phyloP scores from a whole-genome alignment of 2,888 invertebrate species.

The Phortica okadai region DNA sequence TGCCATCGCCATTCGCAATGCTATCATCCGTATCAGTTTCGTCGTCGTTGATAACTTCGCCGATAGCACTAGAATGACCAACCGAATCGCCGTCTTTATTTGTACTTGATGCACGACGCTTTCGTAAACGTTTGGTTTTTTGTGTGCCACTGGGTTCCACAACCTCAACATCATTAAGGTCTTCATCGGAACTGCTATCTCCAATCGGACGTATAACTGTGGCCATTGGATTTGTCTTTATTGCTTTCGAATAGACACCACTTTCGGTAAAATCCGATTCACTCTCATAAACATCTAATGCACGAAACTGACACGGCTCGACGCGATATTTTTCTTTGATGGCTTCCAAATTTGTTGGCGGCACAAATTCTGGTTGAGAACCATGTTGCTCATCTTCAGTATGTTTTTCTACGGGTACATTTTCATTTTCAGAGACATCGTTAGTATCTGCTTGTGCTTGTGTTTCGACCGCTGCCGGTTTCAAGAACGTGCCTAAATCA shows the following conservation, averaged over 20 bases:
- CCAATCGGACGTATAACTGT: conserved; percentile 63
- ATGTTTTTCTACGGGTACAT: background rate
- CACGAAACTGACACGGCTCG: conserved; percentile 75
- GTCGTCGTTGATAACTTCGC: conserved; percentile 45
- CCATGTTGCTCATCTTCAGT: conserved; percentile 42
- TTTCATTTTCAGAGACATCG: background rate
- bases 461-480: conserved; percentile 21
- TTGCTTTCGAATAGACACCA: conserved; percentile 70
- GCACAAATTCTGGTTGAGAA: conserved; percentile 60
- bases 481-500: conserved; percentile 58
- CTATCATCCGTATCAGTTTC: conserved; percentile 49
- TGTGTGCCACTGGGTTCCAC: conserved; percentile 39
- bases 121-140: conserved; percentile 71
- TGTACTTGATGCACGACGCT: conserved; percentile 70
- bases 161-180: conserved; percentile 41
- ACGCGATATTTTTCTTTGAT: conserved; percentile 70
- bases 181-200: conserved; percentile 62
- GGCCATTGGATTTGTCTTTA: conserved; percentile 36
- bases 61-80: conserved; percentile 40
- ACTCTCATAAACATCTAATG: conserved; percentile 80
- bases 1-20: conserved; percentile 45
- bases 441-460: conserved; percentile 12
- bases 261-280: conserved; percentile 77
- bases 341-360: conserved; percentile 55
- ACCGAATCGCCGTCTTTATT: conserved; percentile 57